Evolutionary conservation across 2,888 invertebrate genomes (phyloP).

Genomic region (Cataglyphis cursor): DNA sequence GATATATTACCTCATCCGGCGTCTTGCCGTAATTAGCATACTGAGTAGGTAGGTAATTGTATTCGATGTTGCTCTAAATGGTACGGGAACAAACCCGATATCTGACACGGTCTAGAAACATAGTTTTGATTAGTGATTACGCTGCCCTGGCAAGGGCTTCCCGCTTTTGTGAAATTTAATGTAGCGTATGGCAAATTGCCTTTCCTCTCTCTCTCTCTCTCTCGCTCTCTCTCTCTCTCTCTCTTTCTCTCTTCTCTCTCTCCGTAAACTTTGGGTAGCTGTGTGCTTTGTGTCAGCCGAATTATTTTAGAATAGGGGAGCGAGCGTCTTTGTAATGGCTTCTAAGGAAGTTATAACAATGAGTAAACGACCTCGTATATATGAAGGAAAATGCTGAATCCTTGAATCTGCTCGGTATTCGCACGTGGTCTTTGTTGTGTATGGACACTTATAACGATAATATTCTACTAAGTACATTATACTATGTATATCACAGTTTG

Average conservation of each 20-base stretch:
- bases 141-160: slow-evolving; percentile 37
- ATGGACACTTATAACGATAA: slow-evolving; percentile 29
- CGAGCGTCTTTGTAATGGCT: slow-evolving; percentile 56
- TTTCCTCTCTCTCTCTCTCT: neutral
- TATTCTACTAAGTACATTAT: slow-evolving; percentile 35
- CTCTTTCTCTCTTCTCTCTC: neutral
- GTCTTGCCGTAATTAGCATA: slow-evolving; percentile 59
- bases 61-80: slow-evolving; percentile 47
- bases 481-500: neutral
- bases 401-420: slow-evolving; percentile 29
- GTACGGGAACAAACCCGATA: slow-evolving; percentile 28
- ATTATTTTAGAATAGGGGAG: slow-evolving; percentile 50
- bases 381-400: slow-evolving; percentile 46
- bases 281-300: slow-evolving; percentile 55
- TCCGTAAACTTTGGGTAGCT: slow-evolving; percentile 49
- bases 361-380: slow-evolving; percentile 58
- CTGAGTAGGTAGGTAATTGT: slow-evolving; percentile 46
- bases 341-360: slow-evolving; percentile 57
- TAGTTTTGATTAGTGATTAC: slow-evolving; percentile 54
- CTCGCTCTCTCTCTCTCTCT: slow-evolving; percentile 1
- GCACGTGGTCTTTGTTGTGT: slow-evolving; percentile 1
- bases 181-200: slow-evolving; percentile 56
- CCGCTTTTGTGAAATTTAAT: slow-evolving; percentile 58
- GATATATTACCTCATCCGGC: slow-evolving; percentile 45
- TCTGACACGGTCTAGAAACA: slow-evolving; percentile 37